phyloP scores from a whole-genome alignment of 2,797 vertebrate genomes.

The Sebastes reedi region DNA sequence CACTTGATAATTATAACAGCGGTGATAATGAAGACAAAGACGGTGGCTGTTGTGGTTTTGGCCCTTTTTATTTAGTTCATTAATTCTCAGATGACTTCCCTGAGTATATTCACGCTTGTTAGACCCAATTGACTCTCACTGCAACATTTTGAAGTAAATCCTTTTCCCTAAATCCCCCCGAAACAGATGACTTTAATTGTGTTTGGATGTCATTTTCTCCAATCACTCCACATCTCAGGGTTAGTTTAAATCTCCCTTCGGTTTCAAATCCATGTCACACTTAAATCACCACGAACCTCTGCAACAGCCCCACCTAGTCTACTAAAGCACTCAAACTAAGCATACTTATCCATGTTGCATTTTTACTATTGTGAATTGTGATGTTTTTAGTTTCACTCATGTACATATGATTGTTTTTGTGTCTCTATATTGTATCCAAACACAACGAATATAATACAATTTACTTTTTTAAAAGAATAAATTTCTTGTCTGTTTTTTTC shows the following conservation, averaged over 20 bases:
- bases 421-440: constrained; percentile 61
- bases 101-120: constrained; percentile 3
- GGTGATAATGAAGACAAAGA: constrained; percentile 44
- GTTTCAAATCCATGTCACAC: constrained; percentile 34
- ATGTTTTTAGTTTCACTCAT: constrained; percentile 59
- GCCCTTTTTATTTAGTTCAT: not conserved
- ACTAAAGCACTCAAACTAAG: constrained; percentile 39
- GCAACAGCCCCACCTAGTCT: constrained; percentile 34
- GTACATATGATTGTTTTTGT: constrained; percentile 63
- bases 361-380: constrained; percentile 53
- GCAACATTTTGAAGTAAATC: constrained; percentile 40
- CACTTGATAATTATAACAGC: constrained; percentile 53
- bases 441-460: constrained; percentile 69
- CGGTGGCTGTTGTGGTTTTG: constrained; percentile 27
- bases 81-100: not conserved
- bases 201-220: constrained; percentile 59
- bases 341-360: constrained; percentile 35
- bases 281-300: constrained; percentile 30
- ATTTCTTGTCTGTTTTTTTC: constrained; percentile 17
- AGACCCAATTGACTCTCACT: constrained; percentile 19
- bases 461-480: constrained; percentile 57
- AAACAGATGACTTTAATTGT: constrained; percentile 56
- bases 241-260: constrained; percentile 54
- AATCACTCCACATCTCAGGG: constrained; percentile 69
- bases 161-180: constrained; percentile 11